Conservation (phyloP, 2,113 vertebrate species). For the Xyliphius kryptos region DNA sequence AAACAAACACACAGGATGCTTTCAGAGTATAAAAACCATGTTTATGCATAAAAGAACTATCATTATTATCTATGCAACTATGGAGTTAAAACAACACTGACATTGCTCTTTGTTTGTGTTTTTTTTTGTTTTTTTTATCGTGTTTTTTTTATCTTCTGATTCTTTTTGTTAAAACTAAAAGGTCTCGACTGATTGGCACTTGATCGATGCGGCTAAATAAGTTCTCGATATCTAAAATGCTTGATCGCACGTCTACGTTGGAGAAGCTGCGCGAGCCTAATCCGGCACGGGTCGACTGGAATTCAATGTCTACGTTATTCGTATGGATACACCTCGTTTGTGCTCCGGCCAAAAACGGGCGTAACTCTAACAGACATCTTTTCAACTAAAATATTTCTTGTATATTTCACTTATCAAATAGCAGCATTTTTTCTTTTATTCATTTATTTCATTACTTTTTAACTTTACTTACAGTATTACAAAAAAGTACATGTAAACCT, state of each 20-base stretch:
- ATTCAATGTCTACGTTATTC: slow-evolving; percentile 68
- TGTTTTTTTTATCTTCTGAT: slow-evolving; percentile 68
- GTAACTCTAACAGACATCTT: slow-evolving; percentile 68
- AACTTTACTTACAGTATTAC: slow-evolving; percentile 64
- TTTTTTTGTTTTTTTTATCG: slow-evolving; percentile 21
- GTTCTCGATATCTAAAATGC: slow-evolving; percentile 68
- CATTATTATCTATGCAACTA: slow-evolving; percentile 68
- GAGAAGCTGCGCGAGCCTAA: slow-evolving; percentile 71
- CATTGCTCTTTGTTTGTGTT: slow-evolving; percentile 59
- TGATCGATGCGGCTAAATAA: slow-evolving; percentile 74
- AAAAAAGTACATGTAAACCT: slow-evolving; percentile 77
- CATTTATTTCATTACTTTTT: slow-evolving; percentile 47
- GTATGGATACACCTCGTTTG: slow-evolving; percentile 64
- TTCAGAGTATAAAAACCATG: slow-evolving; percentile 64
- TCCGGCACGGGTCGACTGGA: too few relatives aligned
- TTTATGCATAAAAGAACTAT: slow-evolving; percentile 71
- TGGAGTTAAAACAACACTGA: slow-evolving; percentile 66
- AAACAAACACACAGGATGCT: slow-evolving; percentile 73
- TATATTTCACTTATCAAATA: slow-evolving; percentile 74
- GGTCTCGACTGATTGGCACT: slow-evolving; percentile 72
- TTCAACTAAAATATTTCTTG: slow-evolving; percentile 72
- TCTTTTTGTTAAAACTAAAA: slow-evolving; percentile 68
- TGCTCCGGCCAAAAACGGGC: slow-evolving; percentile 61
- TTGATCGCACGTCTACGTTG: slow-evolving; percentile 71
- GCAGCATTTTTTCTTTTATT: slow-evolving; percentile 67